These are phyloP conservation scores for Uloborus diversus DNA, from an alignment of 1,140 invertebrate genomes.

Conservation along the genomic window DNA sequence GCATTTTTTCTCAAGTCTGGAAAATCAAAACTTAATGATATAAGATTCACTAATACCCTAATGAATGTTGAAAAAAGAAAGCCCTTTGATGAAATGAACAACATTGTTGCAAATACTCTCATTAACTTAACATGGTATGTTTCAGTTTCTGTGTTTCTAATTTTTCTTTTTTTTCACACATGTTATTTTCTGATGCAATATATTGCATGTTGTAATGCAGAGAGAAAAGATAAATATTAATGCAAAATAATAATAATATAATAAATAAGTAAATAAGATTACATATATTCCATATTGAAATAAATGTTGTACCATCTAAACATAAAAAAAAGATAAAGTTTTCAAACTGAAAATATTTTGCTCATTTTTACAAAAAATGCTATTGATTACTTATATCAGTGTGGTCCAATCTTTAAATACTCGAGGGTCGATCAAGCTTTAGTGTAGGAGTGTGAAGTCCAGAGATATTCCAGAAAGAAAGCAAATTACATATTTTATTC, in stretches of 20 bases:
- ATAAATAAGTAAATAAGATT: not conserved
- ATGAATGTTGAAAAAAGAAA: constrained; percentile 59
- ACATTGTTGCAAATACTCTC: constrained; percentile 67
- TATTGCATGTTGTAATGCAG: not conserved
- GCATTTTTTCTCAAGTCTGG: not conserved
- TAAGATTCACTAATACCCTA: not conserved
- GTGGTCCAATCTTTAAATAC: too few relatives aligned
- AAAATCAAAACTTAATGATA: constrained; percentile 17
- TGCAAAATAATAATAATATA: not conserved
- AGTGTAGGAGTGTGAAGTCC: too few relatives aligned
- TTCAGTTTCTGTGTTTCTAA: not conserved
- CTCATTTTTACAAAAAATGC: too few relatives aligned
- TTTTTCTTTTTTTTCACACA: not conserved
- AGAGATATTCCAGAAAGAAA: too few relatives aligned
- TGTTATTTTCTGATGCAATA: not conserved
- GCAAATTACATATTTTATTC: too few relatives aligned
- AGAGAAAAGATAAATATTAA: not conserved
- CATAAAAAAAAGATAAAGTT: too few relatives aligned
- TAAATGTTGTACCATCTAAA: not conserved
- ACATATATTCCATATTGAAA: not conserved
- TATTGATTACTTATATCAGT: too few relatives aligned
- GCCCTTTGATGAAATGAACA: constrained; percentile 68
- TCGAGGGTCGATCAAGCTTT: too few relatives aligned
- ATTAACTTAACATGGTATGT: constrained; percentile 67
- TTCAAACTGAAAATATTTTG: too few relatives aligned